Conservation (phyloP, 2,113 vertebrate genomes). For the Regulus satrapa region DNA sequence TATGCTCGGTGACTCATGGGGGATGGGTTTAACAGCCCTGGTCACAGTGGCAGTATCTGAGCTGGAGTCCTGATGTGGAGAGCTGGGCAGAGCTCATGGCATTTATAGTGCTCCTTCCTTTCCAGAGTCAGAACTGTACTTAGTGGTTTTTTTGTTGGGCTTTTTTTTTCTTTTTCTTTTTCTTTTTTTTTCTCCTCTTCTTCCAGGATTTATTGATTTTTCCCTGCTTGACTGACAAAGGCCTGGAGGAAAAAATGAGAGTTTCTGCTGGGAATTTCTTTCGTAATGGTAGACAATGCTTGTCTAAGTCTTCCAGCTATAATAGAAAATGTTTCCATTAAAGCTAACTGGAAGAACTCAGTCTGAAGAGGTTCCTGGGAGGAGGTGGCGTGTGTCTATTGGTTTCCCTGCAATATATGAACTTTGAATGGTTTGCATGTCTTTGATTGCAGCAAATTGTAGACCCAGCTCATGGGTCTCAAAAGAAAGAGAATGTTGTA, state of each 20-base stretch:
- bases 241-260: neutral
- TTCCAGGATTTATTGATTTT: conserved; percentile 25
- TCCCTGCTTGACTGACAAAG: neutral
- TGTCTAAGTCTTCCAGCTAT: neutral
- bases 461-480: neutral
- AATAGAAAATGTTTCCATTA: neutral
- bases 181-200: no score
- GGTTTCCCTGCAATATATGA: neutral
- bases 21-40: neutral
- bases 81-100: neutral
- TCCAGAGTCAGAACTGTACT: neutral
- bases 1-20: neutral
- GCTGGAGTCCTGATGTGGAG: fast-evolving
- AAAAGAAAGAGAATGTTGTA: neutral
- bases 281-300: neutral
- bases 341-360: neutral
- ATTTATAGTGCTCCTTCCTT: neutral
- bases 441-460: neutral
- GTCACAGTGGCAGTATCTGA: neutral
- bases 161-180: no score
- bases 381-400: neutral
- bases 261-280: neutral
- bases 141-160: neutral
- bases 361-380: neutral
- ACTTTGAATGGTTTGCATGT: neutral